Evolutionary conservation across 1,140 invertebrate species (phyloP).

Genomic region (Lasaia peninsularis): DNA sequence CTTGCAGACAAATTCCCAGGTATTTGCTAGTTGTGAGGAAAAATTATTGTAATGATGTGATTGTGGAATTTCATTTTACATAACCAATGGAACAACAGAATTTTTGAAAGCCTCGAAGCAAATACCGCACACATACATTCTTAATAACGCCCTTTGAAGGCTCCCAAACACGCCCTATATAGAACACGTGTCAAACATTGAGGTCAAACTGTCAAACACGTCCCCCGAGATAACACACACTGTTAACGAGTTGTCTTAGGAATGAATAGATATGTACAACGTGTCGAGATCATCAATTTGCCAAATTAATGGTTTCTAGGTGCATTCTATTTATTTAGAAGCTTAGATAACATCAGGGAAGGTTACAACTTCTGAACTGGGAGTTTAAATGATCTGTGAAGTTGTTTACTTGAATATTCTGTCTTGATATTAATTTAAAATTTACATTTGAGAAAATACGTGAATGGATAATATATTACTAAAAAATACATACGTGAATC

Average conservation of each 20-base stretch:
- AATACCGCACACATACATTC: background rate
- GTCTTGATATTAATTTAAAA: no score
- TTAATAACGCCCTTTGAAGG: conserved; percentile 5
- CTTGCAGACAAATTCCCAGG: no score
- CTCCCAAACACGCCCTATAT: conserved; percentile 5
- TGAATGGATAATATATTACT: no score
- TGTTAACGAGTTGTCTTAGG: conserved; percentile 12
- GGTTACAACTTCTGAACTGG: no score
- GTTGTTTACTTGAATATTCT: no score
- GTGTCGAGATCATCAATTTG: conserved; percentile 15
- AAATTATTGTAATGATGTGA: background rate
- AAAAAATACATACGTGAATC: no score
- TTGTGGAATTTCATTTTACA: background rate
- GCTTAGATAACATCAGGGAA: no score
- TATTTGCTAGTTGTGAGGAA: background rate
- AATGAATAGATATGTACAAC: conserved; percentile 11
- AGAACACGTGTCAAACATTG: conserved; percentile 23
- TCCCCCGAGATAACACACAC: conserved; percentile 16
- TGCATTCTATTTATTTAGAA: no score
- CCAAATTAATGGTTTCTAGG: background rate
- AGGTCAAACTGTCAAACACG: conserved; percentile 25
- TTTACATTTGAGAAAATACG: no score
- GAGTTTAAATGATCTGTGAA: no score
- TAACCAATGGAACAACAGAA: background rate
- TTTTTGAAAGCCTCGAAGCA: background rate